Conservation (phyloP, 35 echinoderm and acorn worm species). For the Amphiura filiformis region DNA sequence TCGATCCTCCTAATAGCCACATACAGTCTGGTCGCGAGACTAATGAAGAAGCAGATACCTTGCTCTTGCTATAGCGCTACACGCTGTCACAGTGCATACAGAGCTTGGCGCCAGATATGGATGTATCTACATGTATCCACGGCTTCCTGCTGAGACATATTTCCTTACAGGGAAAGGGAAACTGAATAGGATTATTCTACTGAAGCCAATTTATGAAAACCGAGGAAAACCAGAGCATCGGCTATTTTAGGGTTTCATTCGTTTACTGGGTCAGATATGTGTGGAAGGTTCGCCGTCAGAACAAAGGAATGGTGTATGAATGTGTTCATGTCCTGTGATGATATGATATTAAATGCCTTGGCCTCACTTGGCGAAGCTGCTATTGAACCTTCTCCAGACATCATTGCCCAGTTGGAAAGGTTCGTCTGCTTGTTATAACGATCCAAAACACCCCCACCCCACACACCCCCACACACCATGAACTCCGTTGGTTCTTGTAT, state of each 20-base stretch:
- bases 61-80: not conserved
- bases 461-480: not conserved
- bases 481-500: slow-evolving; percentile 15
- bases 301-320: slow-evolving; percentile 26
- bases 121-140: slow-evolving; percentile 11
- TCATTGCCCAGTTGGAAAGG: slow-evolving; percentile 11
- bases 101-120: not conserved
- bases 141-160: slow-evolving; percentile 12
- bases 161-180: slow-evolving; percentile 10
- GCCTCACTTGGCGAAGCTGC: not conserved
- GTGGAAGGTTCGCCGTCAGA: slow-evolving; percentile 14
- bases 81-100: not conserved
- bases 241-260: slow-evolving; percentile 26
- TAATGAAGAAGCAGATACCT: slow-evolving; percentile 10
- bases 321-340: slow-evolving; percentile 18
- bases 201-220: slow-evolving; percentile 22
- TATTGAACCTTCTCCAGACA: not conserved
- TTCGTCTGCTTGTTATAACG: not conserved
- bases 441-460: not conserved
- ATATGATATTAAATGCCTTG: not conserved
- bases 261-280: slow-evolving; percentile 1
- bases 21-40: no score
- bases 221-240: slow-evolving; percentile 3
- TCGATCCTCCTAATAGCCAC: no score
- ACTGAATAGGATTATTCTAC: not conserved